Conservation (phyloP, 2,888 invertebrate genomes). For the Seira musarum region DNA sequence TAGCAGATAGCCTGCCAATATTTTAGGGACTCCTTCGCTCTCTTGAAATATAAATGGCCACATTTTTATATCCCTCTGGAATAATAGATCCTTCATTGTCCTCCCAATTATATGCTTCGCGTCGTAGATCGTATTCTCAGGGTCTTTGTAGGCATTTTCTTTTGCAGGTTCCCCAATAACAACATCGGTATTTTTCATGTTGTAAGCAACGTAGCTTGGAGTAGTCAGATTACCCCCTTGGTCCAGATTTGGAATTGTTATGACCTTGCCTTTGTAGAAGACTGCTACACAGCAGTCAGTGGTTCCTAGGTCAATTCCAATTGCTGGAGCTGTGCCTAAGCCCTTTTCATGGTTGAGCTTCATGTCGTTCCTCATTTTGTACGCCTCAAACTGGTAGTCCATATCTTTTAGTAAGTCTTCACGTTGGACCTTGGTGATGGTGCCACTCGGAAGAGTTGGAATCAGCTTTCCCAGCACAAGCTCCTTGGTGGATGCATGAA, state of each 20-base stretch:
- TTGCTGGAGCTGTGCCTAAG: not conserved
- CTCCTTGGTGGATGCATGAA: too few species aligned
- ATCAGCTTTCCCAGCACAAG: too few species aligned
- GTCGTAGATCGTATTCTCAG: not conserved
- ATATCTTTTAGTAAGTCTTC: too few species aligned
- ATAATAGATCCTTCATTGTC: not conserved
- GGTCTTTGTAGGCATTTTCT: not conserved
- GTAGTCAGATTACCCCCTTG: not conserved
- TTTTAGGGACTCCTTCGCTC: not conserved
- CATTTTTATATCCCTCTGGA: slow-evolving; percentile 15
- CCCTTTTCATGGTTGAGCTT: not conserved
- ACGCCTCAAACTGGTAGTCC: too few species aligned
- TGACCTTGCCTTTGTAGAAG: not conserved
- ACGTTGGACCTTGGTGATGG: too few species aligned
- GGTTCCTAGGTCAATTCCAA: slow-evolving; percentile 8
- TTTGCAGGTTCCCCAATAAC: not conserved
- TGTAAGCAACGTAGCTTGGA: slow-evolving; percentile 12
- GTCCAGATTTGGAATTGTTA: not conserved
- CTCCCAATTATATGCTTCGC: slow-evolving; percentile 26
- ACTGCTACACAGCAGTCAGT: not conserved
- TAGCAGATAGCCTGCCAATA: not conserved
- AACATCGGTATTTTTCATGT: not conserved
- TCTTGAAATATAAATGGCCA: slow-evolving; percentile 32
- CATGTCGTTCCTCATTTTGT: too few species aligned
- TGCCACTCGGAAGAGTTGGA: too few species aligned